phyloP scores from a whole-genome alignment of 2,888 invertebrate species.

The Argyresthia albistria region DNA sequence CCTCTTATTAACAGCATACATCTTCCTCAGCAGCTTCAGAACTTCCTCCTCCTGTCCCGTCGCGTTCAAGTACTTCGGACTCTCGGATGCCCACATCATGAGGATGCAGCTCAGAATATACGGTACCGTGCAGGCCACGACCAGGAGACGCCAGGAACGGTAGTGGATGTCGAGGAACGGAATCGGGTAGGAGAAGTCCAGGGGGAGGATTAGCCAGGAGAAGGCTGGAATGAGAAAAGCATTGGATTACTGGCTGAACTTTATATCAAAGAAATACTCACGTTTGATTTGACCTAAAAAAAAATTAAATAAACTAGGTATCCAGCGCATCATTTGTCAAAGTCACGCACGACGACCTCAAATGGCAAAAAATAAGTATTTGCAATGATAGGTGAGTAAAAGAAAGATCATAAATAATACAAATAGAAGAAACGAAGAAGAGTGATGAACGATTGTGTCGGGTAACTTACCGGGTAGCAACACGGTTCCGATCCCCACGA shows the following conservation, averaged over 20 bases:
- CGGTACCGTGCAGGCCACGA: slow-evolving; percentile 77
- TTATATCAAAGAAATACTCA: too few species aligned
- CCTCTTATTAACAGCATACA: slow-evolving; percentile 44
- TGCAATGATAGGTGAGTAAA: too few species aligned
- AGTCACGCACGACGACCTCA: too few species aligned
- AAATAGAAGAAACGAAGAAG: too few species aligned
- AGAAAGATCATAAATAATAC: too few species aligned
- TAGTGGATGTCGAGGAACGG: slow-evolving; percentile 65
- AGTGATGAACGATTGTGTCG: too few species aligned
- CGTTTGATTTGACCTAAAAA: too few species aligned
- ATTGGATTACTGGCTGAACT: too few species aligned
- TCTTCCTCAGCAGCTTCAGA: slow-evolving; percentile 50
- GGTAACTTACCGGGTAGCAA: slow-evolving; percentile 62
- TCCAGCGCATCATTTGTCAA: too few species aligned
- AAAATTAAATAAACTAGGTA: too few species aligned
- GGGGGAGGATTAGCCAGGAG: slow-evolving; percentile 79
- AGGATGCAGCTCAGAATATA: slow-evolving; percentile 73
- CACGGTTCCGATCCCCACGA: slow-evolving; percentile 66
- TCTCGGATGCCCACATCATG: slow-evolving; percentile 78
- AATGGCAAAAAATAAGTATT: too few species aligned
- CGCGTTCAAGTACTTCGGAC: slow-evolving; percentile 82
- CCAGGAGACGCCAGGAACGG: slow-evolving; percentile 83
- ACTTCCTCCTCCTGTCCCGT: slow-evolving; percentile 74
- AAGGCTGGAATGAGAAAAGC: slow-evolving; percentile 55
- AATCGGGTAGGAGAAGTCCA: slow-evolving; percentile 55